Evolutionary conservation across 2,113 vertebrate genomes (phyloP).

Genomic region (pig (Sus scrofa)): T2T-Sscrofa CM000821.6:36385501-36386000

Average conservation of each 20-base stretch:
- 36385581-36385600: neutral
- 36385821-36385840: neutral
- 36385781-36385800: accelerated
- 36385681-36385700: neutral
- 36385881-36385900: neutral
- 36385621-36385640: neutral
- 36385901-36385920: neutral
- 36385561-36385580: neutral
- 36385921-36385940: neutral
- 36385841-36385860: accelerated
- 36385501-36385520: neutral
- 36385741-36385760: accelerated
- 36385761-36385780: accelerated
- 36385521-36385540: neutral
- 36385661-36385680: accelerated
- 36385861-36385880: accelerated
- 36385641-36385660: neutral
- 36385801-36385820: neutral
- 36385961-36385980: neutral
- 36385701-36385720: accelerated
- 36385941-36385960: neutral
- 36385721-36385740: accelerated
- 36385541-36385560: neutral
- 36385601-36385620: neutral
- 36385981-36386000: neutral